Evolutionary conservation across 1,140 invertebrate species (phyloP), one percentile per base, ranked within the genome.

Genomic region (Drosophila rufa): DNA sequence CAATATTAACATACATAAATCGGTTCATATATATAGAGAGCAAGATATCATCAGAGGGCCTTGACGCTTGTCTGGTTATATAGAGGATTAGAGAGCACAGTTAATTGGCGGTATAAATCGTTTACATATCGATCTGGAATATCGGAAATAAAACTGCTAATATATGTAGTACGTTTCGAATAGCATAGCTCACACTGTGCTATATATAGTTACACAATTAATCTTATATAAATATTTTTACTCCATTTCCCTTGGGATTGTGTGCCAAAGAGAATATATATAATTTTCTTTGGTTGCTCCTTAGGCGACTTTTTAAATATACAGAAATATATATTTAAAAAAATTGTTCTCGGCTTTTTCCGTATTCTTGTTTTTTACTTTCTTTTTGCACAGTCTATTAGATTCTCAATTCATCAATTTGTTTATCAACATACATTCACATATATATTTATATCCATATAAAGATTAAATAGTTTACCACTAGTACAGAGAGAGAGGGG

Each of bases 351-450:
- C 70, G 82, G 71, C 81, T 75, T 61, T 53, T 61, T 58, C 36
- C 51, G 42, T 71, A 42, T 43, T 36, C 33, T 17, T 27, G 30
- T 47, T 65, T 46, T 65, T 46, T 36, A 25, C 33, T 58, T 36
- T 51, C 46, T 62, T 78, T 58, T 90, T 91, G 82, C 81, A 91
- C 87, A 91, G 87, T 91, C 82, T 86, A 86, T 91, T 91, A 86
- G 87, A 91, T 91, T 91, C 87, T 91, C 82, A 91, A 91, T 91
- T 91, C 80, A 91, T 86, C 67, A 81, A 91, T 87, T 91, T 82
- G 75, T 79, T 91, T 86, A 91, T 86, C 82, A 87, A 91, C 79
- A 91, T 91, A 85, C 73, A 82, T 86, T 89, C 75, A 66, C 66
- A 76, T 83, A 51, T 79, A 70, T 69, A 67, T 61, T 55, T 38